Percentiles rank a stretch among this genome's conserved stretches.
Conservation (phyloP, 2,888 invertebrate species). For the Phortica okadai region DNA sequence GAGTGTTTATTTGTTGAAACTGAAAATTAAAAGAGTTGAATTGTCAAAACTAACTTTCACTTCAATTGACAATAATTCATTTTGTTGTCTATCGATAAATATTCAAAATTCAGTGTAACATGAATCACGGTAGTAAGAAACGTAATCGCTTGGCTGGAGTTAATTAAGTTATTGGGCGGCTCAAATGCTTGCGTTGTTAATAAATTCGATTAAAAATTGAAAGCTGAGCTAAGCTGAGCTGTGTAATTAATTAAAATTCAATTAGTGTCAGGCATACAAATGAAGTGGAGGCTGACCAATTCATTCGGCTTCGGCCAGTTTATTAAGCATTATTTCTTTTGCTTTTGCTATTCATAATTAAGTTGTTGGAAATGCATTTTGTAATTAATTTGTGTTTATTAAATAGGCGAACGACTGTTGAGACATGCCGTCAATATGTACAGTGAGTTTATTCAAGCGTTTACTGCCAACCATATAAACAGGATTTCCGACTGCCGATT, state of each 20-base stretch:
- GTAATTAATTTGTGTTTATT: background rate
- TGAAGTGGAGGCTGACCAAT: constrained; percentile 40
- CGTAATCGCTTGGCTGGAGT: background rate
- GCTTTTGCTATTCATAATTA: background rate
- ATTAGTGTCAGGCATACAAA: constrained; percentile 70
- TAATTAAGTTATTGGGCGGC: constrained; percentile 21
- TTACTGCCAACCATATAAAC: background rate
- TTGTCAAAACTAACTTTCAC: background rate
- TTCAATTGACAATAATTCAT: background rate
- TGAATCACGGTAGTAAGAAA: background rate
- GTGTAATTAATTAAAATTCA: constrained; percentile 68
- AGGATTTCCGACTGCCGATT: background rate
- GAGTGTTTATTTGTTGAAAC: no score
- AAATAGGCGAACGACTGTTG: background rate
- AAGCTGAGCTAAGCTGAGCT: constrained; percentile 46
- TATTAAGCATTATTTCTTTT: background rate
- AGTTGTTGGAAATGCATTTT: background rate
- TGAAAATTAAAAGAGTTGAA: background rate
- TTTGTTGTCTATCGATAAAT: background rate
- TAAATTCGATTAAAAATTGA: constrained; percentile 8
- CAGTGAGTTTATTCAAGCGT: background rate
- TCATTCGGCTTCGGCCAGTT: background rate
- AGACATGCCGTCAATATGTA: background rate
- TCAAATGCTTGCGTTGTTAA: background rate
- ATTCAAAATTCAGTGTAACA: background rate